Evolutionary conservation across 2,113 vertebrate species (phyloP), one percentile per base, ranked within the genome.

Genomic region (Pygoscelis adeliae): DNA sequence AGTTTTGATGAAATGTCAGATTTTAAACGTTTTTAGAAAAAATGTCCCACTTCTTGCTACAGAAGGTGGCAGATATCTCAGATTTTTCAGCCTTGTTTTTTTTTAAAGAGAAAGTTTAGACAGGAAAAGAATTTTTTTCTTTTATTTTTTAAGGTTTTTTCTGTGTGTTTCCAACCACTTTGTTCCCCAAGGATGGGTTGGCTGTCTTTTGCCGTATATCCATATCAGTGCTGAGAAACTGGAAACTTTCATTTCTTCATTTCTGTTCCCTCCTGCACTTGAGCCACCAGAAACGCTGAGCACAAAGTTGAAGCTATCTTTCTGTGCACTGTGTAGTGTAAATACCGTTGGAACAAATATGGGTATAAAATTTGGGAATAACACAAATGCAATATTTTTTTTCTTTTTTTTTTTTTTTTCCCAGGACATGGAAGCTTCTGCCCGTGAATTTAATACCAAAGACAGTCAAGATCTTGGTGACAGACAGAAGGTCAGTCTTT

Each of bases 391-490:
- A 30, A 5, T 55, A 34, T 21, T 11, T 29, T 29, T 42, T 27
- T 30, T 11, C 32, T 12, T 56, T 74, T 42, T 26, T 49, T 44
- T 6, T 53, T 29, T 34, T 7, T 18, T 11, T 20, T 5, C 5
- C 58, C 49, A 89, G 91, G 80, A 78, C 8, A 73, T 67, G 95
- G 82, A 93, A 76, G 71, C 73, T 81, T 90, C 89, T 87, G 73
- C 86, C 63, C 87, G 73, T 89, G 94, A 95, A 91, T 94, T 96
- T 73, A 83, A 95, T 80, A 81, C 83, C 59, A 94, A 94, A 97
- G 95, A 29, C 29, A 87, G 27, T 25, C 58, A 80, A 65, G 81
- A 50, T 62, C 77, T 66, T 26, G 34, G 59, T 85, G 94, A 62
- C 26, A 70, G 52, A 87, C 85, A 70, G 90, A 83, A 94, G 94